Evolutionary conservation across 2,888 invertebrate species (phyloP), one percentile per base, ranked within the genome.

Genomic region (Agrochola litura): DNA sequence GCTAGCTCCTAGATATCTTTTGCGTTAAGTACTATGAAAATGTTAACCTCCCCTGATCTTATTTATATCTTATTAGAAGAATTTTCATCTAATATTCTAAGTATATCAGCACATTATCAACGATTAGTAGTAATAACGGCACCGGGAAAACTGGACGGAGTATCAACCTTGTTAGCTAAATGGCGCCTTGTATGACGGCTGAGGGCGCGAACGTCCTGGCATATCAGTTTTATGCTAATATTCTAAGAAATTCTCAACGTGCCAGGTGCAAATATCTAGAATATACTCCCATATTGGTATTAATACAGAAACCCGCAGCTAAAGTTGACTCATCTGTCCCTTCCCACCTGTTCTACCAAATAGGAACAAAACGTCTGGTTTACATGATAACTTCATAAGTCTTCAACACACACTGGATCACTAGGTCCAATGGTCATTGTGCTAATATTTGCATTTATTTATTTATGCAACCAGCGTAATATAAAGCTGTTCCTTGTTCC

Each of bases 171-270:
- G 85, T 86, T 76, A 88, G 90, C 92, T 92, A 92, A 89, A 90
- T 81, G 86, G 90, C 89, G 88, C 87, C 90, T 85, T 78, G 86
- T 85, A 85, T 89, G 90, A 90, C 90, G 85, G 86, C 85, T 88
- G 85, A 84, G 74, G 84, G 83, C 77, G 86, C 75, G 76, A 82
- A 83, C 82, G 79, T 83, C 73, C 81, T 46, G 54, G 70, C 65
- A 74, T 90, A 90, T 90, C 90, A 86, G 76, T 84, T 88, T 90
- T 90, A 91, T 91, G 91, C 87, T 88, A 89, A 91, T 90, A 86
- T 82, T 85, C 77, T 76, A 70, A 83, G 76, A 85, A 82, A 81
- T 76, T 78, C 78, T 78, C 82, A 70, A 69, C 56, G 49, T 68
- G 64, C 52, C 66, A 58, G 77, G 79, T 77, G 73, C 64, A 52